Evolutionary conservation across 2,888 invertebrate genomes (phyloP), one percentile per base, ranked within the genome.

Genomic region (Stenurella melanura): DNA sequence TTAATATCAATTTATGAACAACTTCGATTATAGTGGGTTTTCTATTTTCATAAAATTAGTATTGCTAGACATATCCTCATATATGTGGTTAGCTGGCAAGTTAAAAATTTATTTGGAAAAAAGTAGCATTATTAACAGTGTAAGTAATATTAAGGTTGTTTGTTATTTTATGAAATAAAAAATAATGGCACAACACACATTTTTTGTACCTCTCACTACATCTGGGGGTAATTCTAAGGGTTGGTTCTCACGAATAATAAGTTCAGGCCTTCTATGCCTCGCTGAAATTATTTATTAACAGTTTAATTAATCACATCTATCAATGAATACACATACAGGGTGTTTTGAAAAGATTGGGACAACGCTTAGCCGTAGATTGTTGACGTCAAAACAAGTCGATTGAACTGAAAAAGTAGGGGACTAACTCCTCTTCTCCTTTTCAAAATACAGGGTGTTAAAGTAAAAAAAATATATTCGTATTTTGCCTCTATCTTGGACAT

Each of bases 221-320:
- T 96, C 97, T 85, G 97, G 96, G 80, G 97, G 97, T 87, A 97
- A 91, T 90, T 96, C 97, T 81, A 94, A 90, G 2, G 98, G 98
- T 89, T 96, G 95, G 90, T 96, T 97, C 91, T 97, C 97, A 84
- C 96, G 93, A 86, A 97, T 96, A 83, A 97, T 97, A 91, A 96
- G 92, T 90, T 96, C 96, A 82, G 95, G 95, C 89, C 94, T 96
- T 88, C 93, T 93, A 67, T 94, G 93, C 83, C 92, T 91, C 76
- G 93, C 94, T 92, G 90, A 78, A 90, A 88, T 84, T 60, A 73
- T 71, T 30, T 63, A 64, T 18, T 11, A 18, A 42, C 26, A 38
- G 18, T 64, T 30, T 64, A 63, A 17, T 34, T 12, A 42, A 4
- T 15, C 4, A 15, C 1, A 50, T 50, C n/a, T n/a, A n/a, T 50